Evolutionary conservation across 2,797 vertebrate species (phyloP), one percentile per base, ranked within the genome.

Genomic region (Lacerta agilis): DNA sequence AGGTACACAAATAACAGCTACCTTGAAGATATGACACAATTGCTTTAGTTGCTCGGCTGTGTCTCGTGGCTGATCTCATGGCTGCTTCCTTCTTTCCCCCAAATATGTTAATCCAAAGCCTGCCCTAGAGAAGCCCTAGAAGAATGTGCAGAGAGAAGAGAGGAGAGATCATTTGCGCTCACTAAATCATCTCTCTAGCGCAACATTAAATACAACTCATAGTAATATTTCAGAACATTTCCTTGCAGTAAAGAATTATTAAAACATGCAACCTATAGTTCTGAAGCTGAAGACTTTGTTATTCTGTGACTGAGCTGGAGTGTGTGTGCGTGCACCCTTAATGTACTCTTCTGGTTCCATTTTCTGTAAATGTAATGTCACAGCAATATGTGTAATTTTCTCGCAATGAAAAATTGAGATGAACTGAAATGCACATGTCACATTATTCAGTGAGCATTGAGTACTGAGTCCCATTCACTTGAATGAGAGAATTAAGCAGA

Each of bases 1-100:
- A 99, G 98, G 99, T 99, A 95, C 55, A n/a, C 55, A 92, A 91
- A 41, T 66, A 55, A 73, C 2, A 27, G 13, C 7, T 20, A 49
- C 25, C 41, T 49, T 79, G 6, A 78, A 11, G 43, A 7, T 71
- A 41, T 4, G n/a, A n/a, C 33, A 33, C 18, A 38, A 4, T 69
- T 77, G 29, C 13, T 76, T 25, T n/a, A 10, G 27, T 17, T 85
- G 27, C 17, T 6, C 83, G 6, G 36, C 36, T 33, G 13, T n/a
- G 10, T 29, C 4, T 9, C 69, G 9, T 67, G 45, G 45, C 78
- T 58, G 78, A 13, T 27, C 3, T 8, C 66, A n/a, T 33, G 55
- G n/a, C 79, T 61, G 55, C 33, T 18, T 61, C 29, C 29, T 55
- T 3, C 8, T 15, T n/a, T 11, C 7, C 45, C 69, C 20, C 8